Percentiles rank a stretch among this genome's conserved stretches.
Conservation (phyloP, 2,888 invertebrate species). For the Drosophila mimica region DNA sequence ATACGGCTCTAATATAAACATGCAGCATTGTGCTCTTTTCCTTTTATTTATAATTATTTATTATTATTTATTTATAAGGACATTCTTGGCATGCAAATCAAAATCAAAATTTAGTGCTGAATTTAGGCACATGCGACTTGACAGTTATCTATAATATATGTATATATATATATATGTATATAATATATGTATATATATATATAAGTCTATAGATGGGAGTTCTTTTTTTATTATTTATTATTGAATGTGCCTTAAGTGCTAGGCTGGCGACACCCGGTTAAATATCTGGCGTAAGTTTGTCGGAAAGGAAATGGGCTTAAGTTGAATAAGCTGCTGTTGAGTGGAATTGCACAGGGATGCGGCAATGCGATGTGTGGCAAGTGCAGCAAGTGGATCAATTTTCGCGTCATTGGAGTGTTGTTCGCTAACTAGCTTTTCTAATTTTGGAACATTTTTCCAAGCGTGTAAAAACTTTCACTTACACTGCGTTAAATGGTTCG, state of each 20-base stretch:
- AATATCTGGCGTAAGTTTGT: conserved; percentile 23
- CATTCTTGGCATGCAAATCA: background rate
- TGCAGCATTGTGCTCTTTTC: background rate
- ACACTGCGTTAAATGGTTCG: conserved; percentile 29
- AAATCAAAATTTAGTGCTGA: background rate
- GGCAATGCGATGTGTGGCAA: background rate
- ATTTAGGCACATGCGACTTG: background rate
- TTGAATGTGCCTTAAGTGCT: background rate
- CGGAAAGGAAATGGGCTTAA: conserved; percentile 18
- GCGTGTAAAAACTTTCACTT: conserved; percentile 19
- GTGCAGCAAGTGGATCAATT: conserved; percentile 25
- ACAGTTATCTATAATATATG: background rate
- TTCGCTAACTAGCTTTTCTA: background rate
- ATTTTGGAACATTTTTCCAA: background rate
- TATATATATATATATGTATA: background rate
- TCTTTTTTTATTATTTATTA: background rate
- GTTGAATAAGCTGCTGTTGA: conserved; percentile 1
- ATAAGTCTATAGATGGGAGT: background rate
- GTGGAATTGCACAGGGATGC: conserved; percentile 25
- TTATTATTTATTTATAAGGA: background rate
- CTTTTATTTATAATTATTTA: no score
- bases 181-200: background rate
- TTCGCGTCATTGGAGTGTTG: background rate
- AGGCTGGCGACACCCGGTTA: conserved; percentile 15
- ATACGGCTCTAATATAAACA: background rate